Evolutionary conservation across 2,113 vertebrate genomes (phyloP), one percentile per base, ranked within the genome.

Genomic region (Phalacrocorax aristotelis): DNA sequence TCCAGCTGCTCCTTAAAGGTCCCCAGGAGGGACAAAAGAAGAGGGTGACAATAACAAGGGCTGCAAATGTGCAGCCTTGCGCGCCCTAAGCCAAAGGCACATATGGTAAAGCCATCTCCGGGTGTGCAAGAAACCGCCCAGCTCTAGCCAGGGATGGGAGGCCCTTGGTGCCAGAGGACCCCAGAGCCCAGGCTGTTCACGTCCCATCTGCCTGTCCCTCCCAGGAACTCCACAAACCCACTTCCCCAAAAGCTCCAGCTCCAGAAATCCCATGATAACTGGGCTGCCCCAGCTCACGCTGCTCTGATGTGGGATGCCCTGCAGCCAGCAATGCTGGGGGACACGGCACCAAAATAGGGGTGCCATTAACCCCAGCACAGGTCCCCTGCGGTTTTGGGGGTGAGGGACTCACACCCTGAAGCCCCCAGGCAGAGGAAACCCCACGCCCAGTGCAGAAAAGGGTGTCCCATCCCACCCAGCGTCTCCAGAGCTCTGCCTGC

Each of bases 61-160:
- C 65, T 23, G 13, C 21, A 40, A 84, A 83, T 1, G 1, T 11
- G 2, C 0, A 1, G 62, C 91, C 87, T 94, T 89, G 80, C 60
- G 60, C 7, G 22, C 38, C 38, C 10, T 0, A 7, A 92, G 91
- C 85, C 93, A 95, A 96, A 89, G 88, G n/a, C 68, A 93, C 96
- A 97, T 97, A 95, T 97, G 94, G 58, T 91, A 83, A 46, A 85
- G 68, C 29, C 40, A 96, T 96, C 90, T 89, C 90, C 38, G 13
- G 52, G 77, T 7, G 4, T 51, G 32, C 74, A 57, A 91, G 52
- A 89, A 96, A 94, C 69, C 8, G 8, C n/a, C 26, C 2, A 3
- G 60, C 66, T 83, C 34, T 15, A 15, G 60, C 34, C 70, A 44
- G 15, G 46, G 68, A 94, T n/a, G 8, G 51, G 81, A 88, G 52